These are phyloP conservation scores for Dryocosmus kuriphilus DNA, from an alignment of 2,888 invertebrate genomes.

Conservation along the genomic window DNA sequence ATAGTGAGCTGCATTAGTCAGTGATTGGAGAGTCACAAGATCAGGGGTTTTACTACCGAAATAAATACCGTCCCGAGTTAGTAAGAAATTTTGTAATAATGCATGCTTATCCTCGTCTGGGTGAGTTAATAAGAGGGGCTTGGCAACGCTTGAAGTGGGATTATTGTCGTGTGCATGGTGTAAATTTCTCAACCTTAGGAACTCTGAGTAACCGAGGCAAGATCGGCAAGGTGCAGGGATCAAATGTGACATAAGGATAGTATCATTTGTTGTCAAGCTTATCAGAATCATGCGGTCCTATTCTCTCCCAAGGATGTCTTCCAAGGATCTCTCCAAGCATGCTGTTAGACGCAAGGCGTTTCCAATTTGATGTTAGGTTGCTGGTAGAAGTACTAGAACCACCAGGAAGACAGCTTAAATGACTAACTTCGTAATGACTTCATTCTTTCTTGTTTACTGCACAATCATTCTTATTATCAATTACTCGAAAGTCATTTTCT, in stretches of 20 bases:
- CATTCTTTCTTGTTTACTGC: background rate
- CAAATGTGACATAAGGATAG: constrained; percentile 53
- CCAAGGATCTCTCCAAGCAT: constrained; percentile 72
- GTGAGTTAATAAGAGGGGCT: constrained; percentile 64
- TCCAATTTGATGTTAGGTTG: constrained; percentile 71
- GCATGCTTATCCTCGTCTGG: constrained; percentile 64
- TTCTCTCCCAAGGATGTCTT: constrained; percentile 71
- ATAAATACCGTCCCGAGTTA: constrained; percentile 58
- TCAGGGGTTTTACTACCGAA: constrained; percentile 58
- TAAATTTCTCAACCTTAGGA: background rate
- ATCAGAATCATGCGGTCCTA: constrained; percentile 62
- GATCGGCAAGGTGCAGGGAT: constrained; percentile 57
- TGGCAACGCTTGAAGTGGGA: constrained; percentile 61
- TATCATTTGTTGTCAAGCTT: constrained; percentile 63
- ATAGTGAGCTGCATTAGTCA: constrained; percentile 61
- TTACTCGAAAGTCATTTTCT: no score
- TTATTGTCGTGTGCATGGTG: constrained; percentile 46
- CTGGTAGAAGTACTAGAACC: constrained; percentile 70
- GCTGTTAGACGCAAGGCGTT: constrained; percentile 72
- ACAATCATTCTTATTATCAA: no score
- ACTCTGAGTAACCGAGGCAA: constrained; percentile 43
- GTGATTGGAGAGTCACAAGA: constrained; percentile 58
- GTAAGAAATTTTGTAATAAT: constrained; percentile 63
- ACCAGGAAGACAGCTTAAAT: constrained; percentile 48
- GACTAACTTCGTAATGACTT: background rate